Evolutionary conservation across 2,113 vertebrate genomes (phyloP).

Genomic region (Pluvianellus socialis): DNA sequence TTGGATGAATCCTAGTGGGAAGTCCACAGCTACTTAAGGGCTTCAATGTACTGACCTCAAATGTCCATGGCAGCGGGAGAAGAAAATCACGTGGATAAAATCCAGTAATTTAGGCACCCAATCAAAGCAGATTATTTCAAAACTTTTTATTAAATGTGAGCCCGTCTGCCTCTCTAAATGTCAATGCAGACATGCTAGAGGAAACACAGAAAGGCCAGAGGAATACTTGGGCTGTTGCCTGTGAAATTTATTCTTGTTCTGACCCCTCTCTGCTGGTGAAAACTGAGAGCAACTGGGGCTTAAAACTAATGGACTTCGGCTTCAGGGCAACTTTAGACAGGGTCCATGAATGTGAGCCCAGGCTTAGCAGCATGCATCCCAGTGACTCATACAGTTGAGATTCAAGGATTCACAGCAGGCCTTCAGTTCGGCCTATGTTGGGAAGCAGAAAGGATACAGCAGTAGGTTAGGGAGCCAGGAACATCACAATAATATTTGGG

Average conservation of each 20-base stretch:
- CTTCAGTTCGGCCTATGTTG: background rate
- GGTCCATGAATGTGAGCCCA: background rate
- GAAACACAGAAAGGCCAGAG: slow-evolving; percentile 22
- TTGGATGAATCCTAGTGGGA: slow-evolving; percentile 35
- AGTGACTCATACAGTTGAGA: background rate
- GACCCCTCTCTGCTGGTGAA: background rate
- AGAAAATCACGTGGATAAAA: background rate
- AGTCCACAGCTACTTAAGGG: background rate
- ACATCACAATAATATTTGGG: background rate
- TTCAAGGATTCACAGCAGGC: background rate
- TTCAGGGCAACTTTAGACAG: background rate
- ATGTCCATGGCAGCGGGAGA: background rate
- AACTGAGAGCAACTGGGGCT: slow-evolving; percentile 1
- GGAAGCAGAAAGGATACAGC: background rate
- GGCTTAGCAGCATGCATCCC: background rate
- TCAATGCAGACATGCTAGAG: slow-evolving; percentile 7
- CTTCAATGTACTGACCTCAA: background rate
- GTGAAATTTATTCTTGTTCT: slow-evolving; percentile 15
- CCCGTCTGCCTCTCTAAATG: slow-evolving; percentile 18
- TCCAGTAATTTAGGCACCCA: background rate
- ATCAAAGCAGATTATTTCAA: slow-evolving; percentile 12
- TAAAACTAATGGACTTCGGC: slow-evolving; percentile 18
- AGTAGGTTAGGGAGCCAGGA: background rate
- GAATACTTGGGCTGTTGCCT: background rate
- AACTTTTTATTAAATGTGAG: slow-evolving; percentile 28